Conservation (phyloP, 2,797 vertebrate species). For the Aratinga solstitialis region DNA sequence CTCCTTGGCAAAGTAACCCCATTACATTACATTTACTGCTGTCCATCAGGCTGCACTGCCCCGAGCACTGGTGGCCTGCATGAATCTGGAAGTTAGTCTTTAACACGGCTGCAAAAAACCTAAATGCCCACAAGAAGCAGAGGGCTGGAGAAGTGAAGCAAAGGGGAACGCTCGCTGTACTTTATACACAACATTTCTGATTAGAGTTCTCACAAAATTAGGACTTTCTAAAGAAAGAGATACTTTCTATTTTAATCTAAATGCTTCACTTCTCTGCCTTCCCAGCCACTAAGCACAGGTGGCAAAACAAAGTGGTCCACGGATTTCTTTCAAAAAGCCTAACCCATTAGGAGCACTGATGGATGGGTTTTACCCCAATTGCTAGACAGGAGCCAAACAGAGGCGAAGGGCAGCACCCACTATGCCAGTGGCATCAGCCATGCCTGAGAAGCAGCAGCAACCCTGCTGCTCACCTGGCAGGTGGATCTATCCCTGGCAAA, state of each 20-base stretch:
- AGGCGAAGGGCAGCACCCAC: not conserved
- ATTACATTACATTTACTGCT: fast-evolving
- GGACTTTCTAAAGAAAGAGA: not conserved
- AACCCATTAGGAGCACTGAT: not conserved
- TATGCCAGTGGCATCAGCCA: not conserved
- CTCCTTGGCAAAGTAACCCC: not conserved
- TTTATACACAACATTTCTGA: not conserved
- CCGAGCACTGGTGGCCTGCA: not conserved
- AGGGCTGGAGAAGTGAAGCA: not conserved
- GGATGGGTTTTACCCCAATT: not conserved
- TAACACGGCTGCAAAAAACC: not conserved
- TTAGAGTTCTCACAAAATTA: not conserved
- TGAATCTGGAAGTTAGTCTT: not conserved
- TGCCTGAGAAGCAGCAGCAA: not conserved
- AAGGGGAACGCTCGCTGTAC: not conserved
- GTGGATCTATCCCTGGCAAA: not conserved
- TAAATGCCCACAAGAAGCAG: not conserved
- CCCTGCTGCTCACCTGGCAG: not conserved
- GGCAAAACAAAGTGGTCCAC: not conserved
- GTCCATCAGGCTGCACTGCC: not conserved
- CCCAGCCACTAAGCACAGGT: not conserved
- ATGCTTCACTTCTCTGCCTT: not conserved
- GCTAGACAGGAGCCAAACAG: not conserved
- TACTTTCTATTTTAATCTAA: not conserved
- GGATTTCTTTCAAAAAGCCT: not conserved